Evolutionary conservation across 2,888 invertebrate genomes (phyloP), one percentile per base, ranked within the genome.

Genomic region (Blomia tropicalis): DNA sequence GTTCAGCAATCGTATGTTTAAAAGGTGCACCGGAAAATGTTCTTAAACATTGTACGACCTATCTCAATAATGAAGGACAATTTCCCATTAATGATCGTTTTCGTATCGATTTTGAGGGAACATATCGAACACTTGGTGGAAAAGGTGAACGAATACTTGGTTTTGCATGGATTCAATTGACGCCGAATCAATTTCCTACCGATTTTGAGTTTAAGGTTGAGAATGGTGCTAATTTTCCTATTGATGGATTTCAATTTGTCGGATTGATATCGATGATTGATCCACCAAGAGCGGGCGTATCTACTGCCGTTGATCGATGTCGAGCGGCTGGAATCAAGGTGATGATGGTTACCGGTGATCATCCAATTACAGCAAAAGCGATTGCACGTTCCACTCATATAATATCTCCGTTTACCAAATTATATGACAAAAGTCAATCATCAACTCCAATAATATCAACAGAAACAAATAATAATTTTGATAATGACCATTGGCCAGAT

Each of bases 81-180:
- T 36, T 66, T 69, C 25, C 68, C 66, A 71, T 71, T 85, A 51
- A 78, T 53, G 79, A 82, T 58, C 85, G 71, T 44, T 72, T 78
- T 68, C 78, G 79, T 67, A 76, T 77, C 60, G 76, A 78, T 59
- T 75, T 83, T 23, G 80, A 81, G 70, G 76, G 78, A 53, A 79
- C 82, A 60, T 85, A 88, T 71, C 78, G 82, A 62, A 84, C 84
- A 72, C 74, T 91, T 62, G 89, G 87, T 62, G 84, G 84, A 67
- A 81, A 85, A 73, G 89, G 89, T 29, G 89, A 90, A 73, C 79
- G 89, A 63, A 87, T 90, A 1, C 68, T 69, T 47, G 65, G n/a
- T 14, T 43, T 58, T 22, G n/a, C 41, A 11, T 17, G 23, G n/a
- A 11, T 60, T 17, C 19, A 19, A 3, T 7, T n/a, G 2, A 14